These are phyloP conservation scores for Sisyra terminalis DNA, from an alignment of 2,888 invertebrate species.

Conservation along the genomic window DNA sequence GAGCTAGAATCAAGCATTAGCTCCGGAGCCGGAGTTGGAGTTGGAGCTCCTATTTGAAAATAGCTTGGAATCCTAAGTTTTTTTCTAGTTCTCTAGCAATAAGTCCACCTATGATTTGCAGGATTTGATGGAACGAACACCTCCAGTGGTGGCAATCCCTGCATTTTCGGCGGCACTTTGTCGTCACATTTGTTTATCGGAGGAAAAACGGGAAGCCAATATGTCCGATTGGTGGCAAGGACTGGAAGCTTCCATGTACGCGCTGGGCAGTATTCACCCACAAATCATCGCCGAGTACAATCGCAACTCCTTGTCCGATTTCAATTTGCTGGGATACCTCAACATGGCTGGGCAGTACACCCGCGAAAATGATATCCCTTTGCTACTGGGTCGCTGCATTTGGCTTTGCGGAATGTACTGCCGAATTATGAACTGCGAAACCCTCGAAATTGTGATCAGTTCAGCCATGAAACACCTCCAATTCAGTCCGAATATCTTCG, in stretches of 20 bases:
- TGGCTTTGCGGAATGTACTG: slow-evolving; percentile 5
- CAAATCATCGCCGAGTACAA: slow-evolving; percentile 12
- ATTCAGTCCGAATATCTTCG: background rate
- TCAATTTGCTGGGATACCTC: slow-evolving; percentile 3
- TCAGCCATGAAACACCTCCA: slow-evolving; percentile 4
- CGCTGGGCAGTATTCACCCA: slow-evolving; percentile 30
- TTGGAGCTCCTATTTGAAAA: too few species aligned
- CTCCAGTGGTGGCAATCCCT: background rate
- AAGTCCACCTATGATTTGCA: too few species aligned
- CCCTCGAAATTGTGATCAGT: slow-evolving; percentile 2
- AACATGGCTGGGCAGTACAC: slow-evolving; percentile 4
- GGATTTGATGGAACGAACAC: background rate
- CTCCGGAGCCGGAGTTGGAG: too few species aligned
- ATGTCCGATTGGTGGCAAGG: slow-evolving; percentile 34
- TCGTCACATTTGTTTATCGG: slow-evolving; percentile 2
- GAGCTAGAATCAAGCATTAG: too few species aligned
- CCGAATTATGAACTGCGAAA: background rate
- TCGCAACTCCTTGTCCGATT: background rate
- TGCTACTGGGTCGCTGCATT: slow-evolving; percentile 3
- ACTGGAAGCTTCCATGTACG: slow-evolving; percentile 34
- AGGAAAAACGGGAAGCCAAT: background rate
- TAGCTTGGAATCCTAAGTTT: too few species aligned
- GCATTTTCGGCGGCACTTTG: slow-evolving; percentile 5
- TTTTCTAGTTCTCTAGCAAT: too few species aligned
- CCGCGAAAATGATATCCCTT: slow-evolving; percentile 3